Base-by-base conservation (phyloP, 2,888 invertebrate genomes). In the Abrostola tripartita region DNA sequence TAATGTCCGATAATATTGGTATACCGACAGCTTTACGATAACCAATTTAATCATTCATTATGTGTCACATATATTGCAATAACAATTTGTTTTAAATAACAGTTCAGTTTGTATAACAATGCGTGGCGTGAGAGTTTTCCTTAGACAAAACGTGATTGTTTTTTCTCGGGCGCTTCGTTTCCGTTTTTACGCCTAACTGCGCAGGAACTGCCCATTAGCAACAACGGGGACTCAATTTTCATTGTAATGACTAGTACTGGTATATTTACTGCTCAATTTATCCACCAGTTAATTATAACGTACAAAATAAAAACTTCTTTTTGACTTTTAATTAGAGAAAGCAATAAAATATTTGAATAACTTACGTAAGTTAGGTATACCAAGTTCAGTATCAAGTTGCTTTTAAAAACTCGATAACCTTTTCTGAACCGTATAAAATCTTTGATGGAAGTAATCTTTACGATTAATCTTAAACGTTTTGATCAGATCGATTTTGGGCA, bases 401-500 rank as follows among this genome's bases (percentile, higher is more conserved):
- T 74, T 81, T 72, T 75, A 55, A 60, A 65, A 66, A 55, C 38
- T 14, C 61, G 63, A 76, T 84, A 83, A 85, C 81, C 83, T 85
- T 83, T 80, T 81, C 64, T 74, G 77, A 82, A 75, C 81, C 81
- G 78, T 78, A 81, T 68, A 85, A 86, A 84, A 73, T 59, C 62
- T 70, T 80, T 81, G 76, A 84, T 78, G 73, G 74, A 78, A 83
- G 75, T 79, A 82, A 85, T 86, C 78, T 76, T 57, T 72, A 65
- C 76, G 76, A 81, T 84, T 81, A 74, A 85, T 86, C 82, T 85
- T 65, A 69, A 76, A 79, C 73, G 76, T 62, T 79, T 74, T 74
- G 81, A 88, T 85, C 81, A 61, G 74, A 85, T 85, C 77, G 80
- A 80, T 80, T 82, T 76, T 76, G 68, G 79, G 80, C 81, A 76